Percentiles rank a stretch among this genome's conserved stretches.
phyloP scores from a whole-genome alignment of 2,888 invertebrate genomes.

The Linnaemya vulpina region DNA sequence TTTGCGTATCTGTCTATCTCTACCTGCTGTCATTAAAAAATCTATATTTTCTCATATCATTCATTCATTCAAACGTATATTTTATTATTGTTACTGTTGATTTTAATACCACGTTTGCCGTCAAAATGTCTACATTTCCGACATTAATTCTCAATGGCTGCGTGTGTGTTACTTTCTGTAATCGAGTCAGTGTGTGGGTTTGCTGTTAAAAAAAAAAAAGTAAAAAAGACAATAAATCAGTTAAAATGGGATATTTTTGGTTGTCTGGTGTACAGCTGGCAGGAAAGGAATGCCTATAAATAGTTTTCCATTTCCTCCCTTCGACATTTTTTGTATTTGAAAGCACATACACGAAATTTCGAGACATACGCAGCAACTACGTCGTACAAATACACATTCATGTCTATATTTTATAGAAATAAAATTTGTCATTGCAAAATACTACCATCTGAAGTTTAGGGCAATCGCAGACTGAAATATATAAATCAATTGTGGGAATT shows the following conservation, averaged over 20 bases:
- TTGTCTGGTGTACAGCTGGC: conserved; percentile 52
- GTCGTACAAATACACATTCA: conserved; percentile 11
- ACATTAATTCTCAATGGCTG: conserved; percentile 51
- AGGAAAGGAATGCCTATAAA: conserved; percentile 46
- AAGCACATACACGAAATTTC: conserved; percentile 39
- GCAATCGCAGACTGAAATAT: not conserved
- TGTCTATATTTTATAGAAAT: not conserved
- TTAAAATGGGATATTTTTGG: conserved; percentile 57
- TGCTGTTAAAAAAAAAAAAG: not conserved
- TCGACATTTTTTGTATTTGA: conserved; percentile 28
- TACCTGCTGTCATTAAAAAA: conserved; percentile 20
- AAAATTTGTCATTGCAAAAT: too few species aligned
- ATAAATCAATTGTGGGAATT: not conserved
- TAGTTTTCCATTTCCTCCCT: conserved; percentile 15
- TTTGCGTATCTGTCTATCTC: not conserved
- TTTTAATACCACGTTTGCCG: conserved; percentile 64
- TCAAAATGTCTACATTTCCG: conserved; percentile 67
- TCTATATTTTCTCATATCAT: conserved; percentile 22
- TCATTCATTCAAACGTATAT: conserved; percentile 37
- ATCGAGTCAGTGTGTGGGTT: not conserved
- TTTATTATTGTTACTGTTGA: conserved; percentile 39
- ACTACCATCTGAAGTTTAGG: not conserved
- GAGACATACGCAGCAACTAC: not conserved
- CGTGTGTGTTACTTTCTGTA: not conserved
- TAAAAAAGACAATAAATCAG: conserved; percentile 16